Evolutionary conservation across 2,797 vertebrate genomes (phyloP).

Genomic region (Urosaurus nigricauda): DNA sequence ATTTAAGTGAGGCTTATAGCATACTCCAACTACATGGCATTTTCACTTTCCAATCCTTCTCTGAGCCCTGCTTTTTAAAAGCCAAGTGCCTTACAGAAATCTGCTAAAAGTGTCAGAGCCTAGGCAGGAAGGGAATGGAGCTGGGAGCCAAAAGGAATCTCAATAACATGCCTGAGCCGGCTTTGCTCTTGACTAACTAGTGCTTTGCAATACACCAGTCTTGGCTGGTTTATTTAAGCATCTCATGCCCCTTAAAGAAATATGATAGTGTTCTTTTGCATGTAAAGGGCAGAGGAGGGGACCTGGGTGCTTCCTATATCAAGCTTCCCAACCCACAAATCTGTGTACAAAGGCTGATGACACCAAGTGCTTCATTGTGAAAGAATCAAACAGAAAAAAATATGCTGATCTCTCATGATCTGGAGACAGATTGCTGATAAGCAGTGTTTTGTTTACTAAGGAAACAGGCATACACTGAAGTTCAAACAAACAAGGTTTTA

Average conservation of each 20-base stretch:
- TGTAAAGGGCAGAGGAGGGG: neutral
- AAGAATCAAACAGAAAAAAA: neutral
- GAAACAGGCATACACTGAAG: neutral
- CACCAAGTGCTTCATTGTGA: neutral
- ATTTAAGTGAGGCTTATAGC: neutral
- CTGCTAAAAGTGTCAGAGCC: neutral
- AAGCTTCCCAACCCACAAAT: neutral
- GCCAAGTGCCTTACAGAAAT: constrained; percentile 12
- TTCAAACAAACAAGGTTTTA: neutral
- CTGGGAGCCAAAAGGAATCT: neutral
- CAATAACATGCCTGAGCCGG: neutral
- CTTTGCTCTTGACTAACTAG: neutral
- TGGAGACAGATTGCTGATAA: neutral
- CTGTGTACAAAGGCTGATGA: neutral
- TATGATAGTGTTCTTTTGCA: neutral
- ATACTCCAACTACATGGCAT: neutral
- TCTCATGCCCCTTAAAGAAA: neutral
- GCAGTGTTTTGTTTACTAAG: neutral
- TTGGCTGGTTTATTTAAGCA: neutral
- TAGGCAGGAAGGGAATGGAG: neutral
- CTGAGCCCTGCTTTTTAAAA: neutral
- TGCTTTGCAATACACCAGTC: neutral
- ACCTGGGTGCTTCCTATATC: neutral
- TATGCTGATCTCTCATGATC: neutral
- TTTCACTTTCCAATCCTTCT: neutral